These are phyloP conservation scores for Salticus scenicus DNA, from an alignment of 2,888 invertebrate genomes.

Conservation along the genomic window DNA sequence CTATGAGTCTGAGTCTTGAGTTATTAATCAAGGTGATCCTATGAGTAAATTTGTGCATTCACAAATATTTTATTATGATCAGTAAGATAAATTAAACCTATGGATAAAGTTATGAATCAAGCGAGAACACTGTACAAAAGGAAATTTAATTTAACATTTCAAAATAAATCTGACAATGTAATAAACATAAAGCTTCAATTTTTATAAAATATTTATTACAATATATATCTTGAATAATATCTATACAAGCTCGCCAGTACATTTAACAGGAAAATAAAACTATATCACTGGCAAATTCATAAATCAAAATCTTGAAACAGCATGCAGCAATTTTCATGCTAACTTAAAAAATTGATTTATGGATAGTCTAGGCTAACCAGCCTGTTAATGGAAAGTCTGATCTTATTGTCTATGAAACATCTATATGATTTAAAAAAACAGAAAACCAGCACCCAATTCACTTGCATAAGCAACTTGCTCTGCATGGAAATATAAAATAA, in stretches of 20 bases:
- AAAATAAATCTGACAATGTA: background rate
- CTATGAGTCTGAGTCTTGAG: too few relatives aligned
- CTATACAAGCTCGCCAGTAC: slow-evolving; percentile 69
- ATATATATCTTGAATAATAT: slow-evolving; percentile 68
- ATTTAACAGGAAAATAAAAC: slow-evolving; percentile 56
- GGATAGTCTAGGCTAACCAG: slow-evolving; percentile 1
- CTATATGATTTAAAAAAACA: slow-evolving; percentile 1
- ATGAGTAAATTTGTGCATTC: too few relatives aligned
- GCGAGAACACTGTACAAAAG: background rate
- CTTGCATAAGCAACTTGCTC: slow-evolving; percentile 22
- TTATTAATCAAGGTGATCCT: too few relatives aligned
- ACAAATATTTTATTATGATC: too few relatives aligned
- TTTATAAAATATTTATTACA: slow-evolving; percentile 68
- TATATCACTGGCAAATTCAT: slow-evolving; percentile 57
- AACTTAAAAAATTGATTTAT: slow-evolving; percentile 28
- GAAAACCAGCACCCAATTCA: slow-evolving; percentile 28
- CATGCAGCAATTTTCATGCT: slow-evolving; percentile 58
- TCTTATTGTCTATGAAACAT: slow-evolving; percentile 10
- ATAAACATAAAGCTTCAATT: slow-evolving; percentile 18
- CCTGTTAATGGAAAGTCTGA: background rate
- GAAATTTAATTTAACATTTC: background rate
- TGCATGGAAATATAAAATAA: slow-evolving; percentile 20
- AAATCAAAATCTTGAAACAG: background rate
- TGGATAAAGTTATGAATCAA: too few relatives aligned
- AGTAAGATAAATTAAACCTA: too few relatives aligned